Evolutionary conservation across 2,113 vertebrate genomes (phyloP), one percentile per base, ranked within the genome.

Genomic region (Brienomyrus longianalis): DNA sequence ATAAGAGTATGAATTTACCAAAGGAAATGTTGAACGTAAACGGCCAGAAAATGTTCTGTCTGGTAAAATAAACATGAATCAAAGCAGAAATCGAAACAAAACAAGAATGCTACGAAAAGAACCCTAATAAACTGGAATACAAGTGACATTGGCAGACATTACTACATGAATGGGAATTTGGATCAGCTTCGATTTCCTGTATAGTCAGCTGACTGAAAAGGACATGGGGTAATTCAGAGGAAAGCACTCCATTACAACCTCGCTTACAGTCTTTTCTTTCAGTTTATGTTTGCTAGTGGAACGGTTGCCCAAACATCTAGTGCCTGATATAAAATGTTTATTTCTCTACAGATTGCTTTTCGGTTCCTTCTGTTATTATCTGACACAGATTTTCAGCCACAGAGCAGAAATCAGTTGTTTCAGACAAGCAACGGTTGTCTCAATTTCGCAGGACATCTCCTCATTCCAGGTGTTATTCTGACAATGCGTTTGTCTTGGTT

Each of bases 301-400:
- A 43, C 17, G 74, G 35, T 19, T 80, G 74, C 74, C 31, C 35
- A 43, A 80, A 19, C 35, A 80, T 80, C 31, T 80, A 35, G 35
- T 80, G 35, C 74, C 39, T 80, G 74, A 43, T 80, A 80, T 80
- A 80, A 35, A 80, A 80, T 43, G 74, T 80, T 80, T 80, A 80
- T 80, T 43, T 80, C 35, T 80, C 74, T 43, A 43, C 74, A 80
- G 35, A 80, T 80, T 80, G 74, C 35, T 80, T 43, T 43, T 80
- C 5, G 35, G 31, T 80, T 39, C 35, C n/a, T 35, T 80, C 74
- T 43, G 35, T 80, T 80, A 80, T 80, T 43, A 43, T 43, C 31
- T 80, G 74, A 39, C 27, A 9, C 66, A 43, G 35, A 80, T 80
- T 80, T 35, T 80, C 35, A 80, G 74, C 35, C 74, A 80, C 5